Evolutionary conservation across 2,113 vertebrate species (phyloP), one percentile per base, ranked within the genome.

Genomic region (Tor tambroides): DNA sequence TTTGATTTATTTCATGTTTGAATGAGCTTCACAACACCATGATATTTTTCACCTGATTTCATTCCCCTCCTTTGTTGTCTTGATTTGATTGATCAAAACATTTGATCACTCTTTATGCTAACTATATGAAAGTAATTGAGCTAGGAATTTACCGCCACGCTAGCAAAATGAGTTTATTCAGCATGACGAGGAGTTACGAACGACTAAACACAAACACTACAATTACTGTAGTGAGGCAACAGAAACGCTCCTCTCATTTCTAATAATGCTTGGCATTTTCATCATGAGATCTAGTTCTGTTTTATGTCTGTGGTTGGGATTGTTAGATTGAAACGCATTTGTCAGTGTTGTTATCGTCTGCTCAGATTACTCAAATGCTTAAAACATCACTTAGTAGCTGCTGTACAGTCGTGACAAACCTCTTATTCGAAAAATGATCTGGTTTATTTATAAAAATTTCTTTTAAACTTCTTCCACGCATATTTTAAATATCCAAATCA

Each of bases 31-130:
- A 28, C 67, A 59, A n/a, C n/a, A n/a, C 92, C 92, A 93, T 90
- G 91, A 93, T 93, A 8, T 94, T 93, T 92, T 82, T 63, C 67
- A 69, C 26, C 56, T 63, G 78, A 63, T 61, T 82, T 61, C 35
- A 82, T 75, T 74, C 17, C 1, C n/a, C 65, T 43, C 10, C 35
- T 26, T 69, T 83, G 61, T 86, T 80, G 46, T 71, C 19, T 81
- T n/a, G 30, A 80, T 72, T 41, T 43, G 46, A 77, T 30, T 51
- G 75, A 77, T 41, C 51, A 15, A 49, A 69, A 49, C 15, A 15
- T 67, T 67, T 82, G 38, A 83, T 69, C 61, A 12, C 38, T 49
- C n/a, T 19, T 83, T 49, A 69, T 49, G 59, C 80, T 46, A 69
- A 69, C 26, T 69, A 43, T 69, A 30, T 28, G 23, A 65, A 69